These are phyloP conservation scores for Chelonoidis abingdonii DNA, from an alignment of 2,113 vertebrate species.

Conservation along the genomic window DNA sequence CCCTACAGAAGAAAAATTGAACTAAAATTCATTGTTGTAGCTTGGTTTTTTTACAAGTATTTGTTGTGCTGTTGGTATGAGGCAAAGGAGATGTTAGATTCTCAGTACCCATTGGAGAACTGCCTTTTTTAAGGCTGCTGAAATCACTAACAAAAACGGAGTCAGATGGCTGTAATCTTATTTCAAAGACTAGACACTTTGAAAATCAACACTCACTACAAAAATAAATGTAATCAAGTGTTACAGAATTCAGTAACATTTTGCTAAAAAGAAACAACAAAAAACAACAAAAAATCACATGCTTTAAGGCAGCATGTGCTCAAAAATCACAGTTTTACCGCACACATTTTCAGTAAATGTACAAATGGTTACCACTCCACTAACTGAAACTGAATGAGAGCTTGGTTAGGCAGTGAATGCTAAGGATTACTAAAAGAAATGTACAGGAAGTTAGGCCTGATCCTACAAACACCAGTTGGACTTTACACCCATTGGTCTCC, in stretches of 20 bases:
- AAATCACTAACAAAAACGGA: not conserved
- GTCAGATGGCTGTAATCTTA: not conserved
- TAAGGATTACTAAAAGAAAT: not conserved
- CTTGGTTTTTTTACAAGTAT: not conserved
- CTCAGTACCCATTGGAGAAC: not conserved
- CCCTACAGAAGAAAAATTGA: not conserved
- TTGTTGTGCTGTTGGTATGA: not conserved
- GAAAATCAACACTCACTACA: not conserved
- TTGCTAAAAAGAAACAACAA: not conserved
- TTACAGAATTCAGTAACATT: not conserved
- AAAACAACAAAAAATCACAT: not conserved
- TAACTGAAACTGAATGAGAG: not conserved
- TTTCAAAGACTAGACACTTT: not conserved
- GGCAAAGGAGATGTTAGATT: not conserved
- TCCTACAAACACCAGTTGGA: not conserved
- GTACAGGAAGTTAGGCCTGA: not conserved
- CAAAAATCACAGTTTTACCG: not conserved
- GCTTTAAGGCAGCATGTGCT: not conserved
- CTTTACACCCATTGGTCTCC: accelerated
- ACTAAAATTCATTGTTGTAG: not conserved
- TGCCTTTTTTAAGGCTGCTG: not conserved
- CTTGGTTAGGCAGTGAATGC: not conserved
- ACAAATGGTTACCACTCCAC: slow-evolving; percentile 5
- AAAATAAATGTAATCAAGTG: not conserved
- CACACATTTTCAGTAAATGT: not conserved